A percentile compares a stretch with the other conserved stretches of the same genome.
Conservation (phyloP, 2,888 invertebrate species). For the Leucophenga maculata region DNA sequence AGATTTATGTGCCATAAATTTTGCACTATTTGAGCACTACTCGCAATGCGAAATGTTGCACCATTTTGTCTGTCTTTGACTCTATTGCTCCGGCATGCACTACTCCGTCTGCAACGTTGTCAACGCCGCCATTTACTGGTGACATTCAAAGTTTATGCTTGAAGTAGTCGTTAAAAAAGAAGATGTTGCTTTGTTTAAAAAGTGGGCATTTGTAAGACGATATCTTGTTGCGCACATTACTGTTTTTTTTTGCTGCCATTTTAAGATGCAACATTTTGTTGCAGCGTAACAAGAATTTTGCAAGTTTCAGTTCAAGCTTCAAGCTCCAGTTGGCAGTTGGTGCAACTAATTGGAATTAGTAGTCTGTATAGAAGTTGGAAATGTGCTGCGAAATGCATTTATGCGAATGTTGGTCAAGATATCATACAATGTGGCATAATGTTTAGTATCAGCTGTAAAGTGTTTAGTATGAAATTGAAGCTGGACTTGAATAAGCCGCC, state of each 20-base stretch:
- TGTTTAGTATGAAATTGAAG: too few species aligned
- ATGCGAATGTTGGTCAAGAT: too few species aligned
- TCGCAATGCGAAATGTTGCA: conserved; percentile 11
- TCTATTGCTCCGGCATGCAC: too few species aligned
- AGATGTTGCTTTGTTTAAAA: conserved; percentile 8
- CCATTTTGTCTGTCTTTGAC: not conserved
- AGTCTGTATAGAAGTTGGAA: not conserved
- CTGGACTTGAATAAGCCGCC: too few species aligned
- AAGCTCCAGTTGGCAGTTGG: conserved; percentile 24
- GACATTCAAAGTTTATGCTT: conserved; percentile 27
- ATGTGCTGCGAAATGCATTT: not conserved
- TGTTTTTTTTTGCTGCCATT: conserved; percentile 7
- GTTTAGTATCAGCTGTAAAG: too few species aligned
- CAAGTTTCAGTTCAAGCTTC: conserved; percentile 10
- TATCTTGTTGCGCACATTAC: conserved; percentile 7
- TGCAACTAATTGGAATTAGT: conserved; percentile 4
- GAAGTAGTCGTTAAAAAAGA: conserved; percentile 10
- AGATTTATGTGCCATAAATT: not conserved
- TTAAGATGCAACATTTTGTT: not conserved
- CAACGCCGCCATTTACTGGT: conserved; percentile 2
- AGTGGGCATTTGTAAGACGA: conserved; percentile 20
- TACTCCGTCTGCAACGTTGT: not conserved
- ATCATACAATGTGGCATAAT: too few species aligned
- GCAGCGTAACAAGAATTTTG: conserved; percentile 11
- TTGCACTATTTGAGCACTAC: not conserved